These are phyloP conservation scores for Microtus pennsylvanicus DNA, from an alignment of 2,113 vertebrate genomes.

Conservation along the genomic window DNA sequence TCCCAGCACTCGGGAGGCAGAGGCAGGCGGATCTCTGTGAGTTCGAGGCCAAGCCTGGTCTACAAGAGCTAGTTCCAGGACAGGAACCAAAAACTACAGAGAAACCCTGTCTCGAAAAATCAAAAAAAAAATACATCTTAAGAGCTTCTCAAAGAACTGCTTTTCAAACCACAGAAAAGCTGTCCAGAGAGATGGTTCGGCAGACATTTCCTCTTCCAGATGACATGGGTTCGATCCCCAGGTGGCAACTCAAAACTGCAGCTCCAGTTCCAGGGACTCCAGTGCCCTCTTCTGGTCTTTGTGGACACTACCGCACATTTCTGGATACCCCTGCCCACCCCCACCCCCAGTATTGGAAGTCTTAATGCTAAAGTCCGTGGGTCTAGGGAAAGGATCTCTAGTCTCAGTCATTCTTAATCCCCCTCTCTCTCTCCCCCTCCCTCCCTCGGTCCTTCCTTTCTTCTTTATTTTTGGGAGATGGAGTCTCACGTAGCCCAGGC, in stretches of 20 bases:
- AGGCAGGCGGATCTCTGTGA: too few relatives aligned
- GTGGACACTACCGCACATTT: background rate
- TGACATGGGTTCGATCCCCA: too few relatives aligned
- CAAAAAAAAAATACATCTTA: too few relatives aligned
- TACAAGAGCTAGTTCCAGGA: too few relatives aligned
- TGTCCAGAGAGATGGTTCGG: background rate
- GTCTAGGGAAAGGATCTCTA: background rate
- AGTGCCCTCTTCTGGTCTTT: background rate
- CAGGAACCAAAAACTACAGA: too few relatives aligned
- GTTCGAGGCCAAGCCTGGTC: too few relatives aligned
- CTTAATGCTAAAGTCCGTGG: background rate
- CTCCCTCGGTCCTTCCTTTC: background rate
- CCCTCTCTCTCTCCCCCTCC: too few relatives aligned
- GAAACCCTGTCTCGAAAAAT: too few relatives aligned
- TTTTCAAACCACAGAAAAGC: background rate
- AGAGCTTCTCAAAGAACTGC: background rate
- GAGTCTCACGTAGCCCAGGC: background rate
- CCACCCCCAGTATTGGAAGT: background rate
- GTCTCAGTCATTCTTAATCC: background rate
- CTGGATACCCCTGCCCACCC: background rate
- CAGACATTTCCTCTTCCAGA: too few relatives aligned
- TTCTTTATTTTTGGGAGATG: background rate
- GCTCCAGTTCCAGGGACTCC: background rate
- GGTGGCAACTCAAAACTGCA: too few relatives aligned
- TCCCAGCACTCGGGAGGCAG: too few relatives aligned